Conservation (phyloP, 2,113 vertebrate species). For the Equus przewalskii region DNA sequence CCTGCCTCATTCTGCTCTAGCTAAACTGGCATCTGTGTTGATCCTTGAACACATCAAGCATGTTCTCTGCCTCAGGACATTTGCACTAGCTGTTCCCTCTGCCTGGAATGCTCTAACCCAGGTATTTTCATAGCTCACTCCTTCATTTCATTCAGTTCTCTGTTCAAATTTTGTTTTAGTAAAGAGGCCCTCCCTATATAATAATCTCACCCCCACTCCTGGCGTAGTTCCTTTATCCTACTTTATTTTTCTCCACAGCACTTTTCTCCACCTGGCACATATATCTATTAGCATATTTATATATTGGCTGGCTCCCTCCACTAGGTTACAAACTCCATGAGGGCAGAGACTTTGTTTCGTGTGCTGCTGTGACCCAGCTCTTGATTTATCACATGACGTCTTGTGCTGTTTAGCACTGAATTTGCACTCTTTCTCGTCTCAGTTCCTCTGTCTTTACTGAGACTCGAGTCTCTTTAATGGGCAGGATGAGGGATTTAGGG, state of each 20-base stretch:
- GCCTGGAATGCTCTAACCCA: not conserved
- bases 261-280: not conserved
- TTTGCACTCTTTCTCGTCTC: not conserved
- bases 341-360: not conserved
- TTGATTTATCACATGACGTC: not conserved
- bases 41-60: not conserved
- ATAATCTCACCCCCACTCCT: not conserved
- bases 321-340: not conserved
- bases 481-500: not conserved
- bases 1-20: not conserved
- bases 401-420: not conserved
- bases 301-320: not conserved
- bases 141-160: not conserved
- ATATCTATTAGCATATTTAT: not conserved
- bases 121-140: not conserved
- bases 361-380: not conserved
- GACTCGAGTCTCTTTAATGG: not conserved
- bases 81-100: not conserved
- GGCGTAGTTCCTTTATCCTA: not conserved
- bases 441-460: not conserved
- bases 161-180: constrained; percentile 7
- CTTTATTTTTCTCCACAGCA: not conserved
- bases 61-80: not conserved
- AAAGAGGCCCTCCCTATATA: not conserved
- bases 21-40: constrained; percentile 2